Evolutionary conservation across 2,113 vertebrate genomes (phyloP), one percentile per base, ranked within the genome.

Genomic region (Romanogobio albipinnatus): DNA sequence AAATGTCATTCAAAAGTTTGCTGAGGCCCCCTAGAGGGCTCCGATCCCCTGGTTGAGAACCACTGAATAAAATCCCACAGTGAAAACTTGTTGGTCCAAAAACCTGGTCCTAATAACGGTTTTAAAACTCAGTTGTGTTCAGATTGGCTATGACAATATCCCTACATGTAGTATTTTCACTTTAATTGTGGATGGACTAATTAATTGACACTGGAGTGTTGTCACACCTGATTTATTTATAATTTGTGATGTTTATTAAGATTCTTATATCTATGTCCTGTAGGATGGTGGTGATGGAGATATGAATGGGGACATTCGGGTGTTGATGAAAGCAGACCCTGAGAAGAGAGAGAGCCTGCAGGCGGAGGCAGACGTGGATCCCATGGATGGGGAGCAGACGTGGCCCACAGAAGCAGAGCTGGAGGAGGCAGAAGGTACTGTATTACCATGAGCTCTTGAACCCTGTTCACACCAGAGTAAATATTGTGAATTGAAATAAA

Each of bases 331-430:
- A 88, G 96, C 94, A 5, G 95, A 99, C 75, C 92, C 95, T 2
- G 91, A 89, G 73, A 88, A 86, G 86, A 96, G 96, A 89, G 96
- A 97, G 88, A 95, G 94, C 81, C 92, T 99, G 90, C 96, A 96
- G 90, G 87, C 94, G 0, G 98, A 99, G 88, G 97, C 96, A 8
- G 93, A 97, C 83, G 96, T 96, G 62, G 97, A 99, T 89, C 96
- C 97, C 19, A 98, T 99, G 98, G 97, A 98, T 4, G 97, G 97
- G 39, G 98, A 99, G 78, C 98, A 99, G 88, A 99, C 98, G 0
- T 99, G 98, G 98, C 98, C 98, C 39, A 98, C 97, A 4, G 97
- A 98, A 33, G 92, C 96, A 2, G 98, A 99, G 61, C 94, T 99
- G 86, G 93, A 90, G 66, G 97, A 99, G 87, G 97, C 97, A 81